Evolutionary conservation across 2,113 vertebrate species (phyloP), one percentile per base, ranked within the genome.

Genomic region (Trogon melanurus): DNA sequence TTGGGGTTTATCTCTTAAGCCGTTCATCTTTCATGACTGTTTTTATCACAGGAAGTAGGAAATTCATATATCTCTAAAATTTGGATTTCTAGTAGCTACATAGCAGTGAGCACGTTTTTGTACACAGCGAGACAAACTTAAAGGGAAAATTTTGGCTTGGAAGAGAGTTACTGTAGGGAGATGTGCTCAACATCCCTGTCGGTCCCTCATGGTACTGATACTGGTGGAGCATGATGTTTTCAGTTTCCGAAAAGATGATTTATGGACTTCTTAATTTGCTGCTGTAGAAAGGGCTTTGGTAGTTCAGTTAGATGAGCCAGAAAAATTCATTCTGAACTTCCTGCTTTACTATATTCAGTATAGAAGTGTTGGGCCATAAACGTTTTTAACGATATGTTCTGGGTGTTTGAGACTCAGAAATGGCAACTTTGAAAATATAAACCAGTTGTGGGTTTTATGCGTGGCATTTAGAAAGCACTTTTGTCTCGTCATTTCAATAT

Each of bases 131-230:
- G 23, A 16, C 2, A 18, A 78, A 23, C 11, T 80, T 83, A n/a
- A 5, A 30, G 45, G 30, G 85, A 32, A 45, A 30, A 27, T 74
- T 85, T 48, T 79, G 74, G 2, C 41, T 74, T 85, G 67, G 23
- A 64, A 36, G 50, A 53, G 21, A 9, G 21, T 66, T 74, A 9
- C 5, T 65, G 9, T 20, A 7, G 60, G 4, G 16, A 44, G 29
- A 32, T 66, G 17, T 9, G 10, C 73, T 79, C 0, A 0, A 4
- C 32, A 85, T 94, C 8, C 29, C 7, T 75, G 0, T 69, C 21
- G 73, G 3, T 50, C 32, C 30, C 13, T 70, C 1, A 1, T 30
- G 10, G 11, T 48, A 1, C n/a, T 58, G 58, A 10, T 88, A 16
- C 16, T 66, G 36, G 11, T 41, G 30, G 16, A 74, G 20, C 26